A percentile compares a stretch with the other conserved stretches of the same genome.
phyloP scores from a whole-genome alignment of 1,140 invertebrate genomes.

The Glomeris maerens region DNA sequence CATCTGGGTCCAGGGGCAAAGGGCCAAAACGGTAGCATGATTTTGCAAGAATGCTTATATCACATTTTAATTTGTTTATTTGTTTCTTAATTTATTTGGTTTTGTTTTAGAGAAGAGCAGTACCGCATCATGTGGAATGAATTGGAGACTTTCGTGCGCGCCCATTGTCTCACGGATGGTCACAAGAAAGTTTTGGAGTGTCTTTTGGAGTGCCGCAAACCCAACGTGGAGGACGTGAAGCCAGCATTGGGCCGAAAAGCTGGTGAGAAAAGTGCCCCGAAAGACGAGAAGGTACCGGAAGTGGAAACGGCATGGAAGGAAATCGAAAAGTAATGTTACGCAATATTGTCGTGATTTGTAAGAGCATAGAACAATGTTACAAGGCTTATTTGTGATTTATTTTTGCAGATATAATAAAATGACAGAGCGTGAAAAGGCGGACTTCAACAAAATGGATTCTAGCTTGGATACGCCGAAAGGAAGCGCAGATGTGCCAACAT shows the following conservation, averaged over 20 bases:
- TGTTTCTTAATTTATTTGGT: slow-evolving; percentile 12
- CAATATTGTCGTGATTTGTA: slow-evolving; percentile 1
- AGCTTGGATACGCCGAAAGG: background rate
- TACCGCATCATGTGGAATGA: slow-evolving; percentile 80
- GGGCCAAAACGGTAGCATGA: slow-evolving; percentile 23
- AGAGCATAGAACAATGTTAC: background rate
- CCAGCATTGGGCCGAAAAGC: slow-evolving; percentile 8
- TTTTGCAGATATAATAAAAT: slow-evolving; percentile 20
- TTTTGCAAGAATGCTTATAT: slow-evolving; percentile 28
- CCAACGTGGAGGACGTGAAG: slow-evolving; percentile 27
- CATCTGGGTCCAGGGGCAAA: slow-evolving; percentile 40
- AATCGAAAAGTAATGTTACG: slow-evolving; percentile 38
- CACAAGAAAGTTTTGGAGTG: slow-evolving; percentile 70
- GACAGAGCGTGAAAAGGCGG: slow-evolving; percentile 26
- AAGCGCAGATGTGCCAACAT: background rate
- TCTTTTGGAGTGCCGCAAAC: slow-evolving; percentile 57
- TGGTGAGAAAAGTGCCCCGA: slow-evolving; percentile 26
- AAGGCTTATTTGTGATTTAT: slow-evolving; percentile 9
- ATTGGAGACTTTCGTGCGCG: slow-evolving; percentile 64
- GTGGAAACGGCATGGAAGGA: slow-evolving; percentile 42
- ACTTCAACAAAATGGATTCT: slow-evolving; percentile 19
- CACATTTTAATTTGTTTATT: slow-evolving; percentile 13
- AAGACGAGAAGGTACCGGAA: slow-evolving; percentile 45
- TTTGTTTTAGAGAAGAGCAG: slow-evolving; percentile 55
- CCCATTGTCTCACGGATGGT: slow-evolving; percentile 49